Evolutionary conservation across 2,888 invertebrate species (phyloP).

Genomic region (Poecilus cupreus): DNA sequence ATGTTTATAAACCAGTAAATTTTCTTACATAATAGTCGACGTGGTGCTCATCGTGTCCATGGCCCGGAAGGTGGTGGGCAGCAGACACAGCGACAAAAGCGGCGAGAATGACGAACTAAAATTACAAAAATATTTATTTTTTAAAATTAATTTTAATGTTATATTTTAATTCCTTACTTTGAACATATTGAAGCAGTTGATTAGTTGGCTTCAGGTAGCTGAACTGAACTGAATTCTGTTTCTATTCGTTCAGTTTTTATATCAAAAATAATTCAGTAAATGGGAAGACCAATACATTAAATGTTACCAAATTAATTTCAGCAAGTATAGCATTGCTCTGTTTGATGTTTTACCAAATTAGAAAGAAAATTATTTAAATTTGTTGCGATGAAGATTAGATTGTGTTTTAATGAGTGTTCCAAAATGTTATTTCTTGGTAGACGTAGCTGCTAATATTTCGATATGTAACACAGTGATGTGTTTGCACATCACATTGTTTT

Average conservation of each 20-base stretch:
- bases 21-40: constrained; percentile 35
- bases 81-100: neutral
- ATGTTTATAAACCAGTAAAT: no score
- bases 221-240: constrained; percentile 22
- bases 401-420: neutral
- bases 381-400: neutral
- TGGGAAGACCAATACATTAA: neutral
- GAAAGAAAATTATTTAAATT: constrained; percentile 18
- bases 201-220: neutral
- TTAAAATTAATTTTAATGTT: neutral
- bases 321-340: neutral
- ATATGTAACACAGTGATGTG: neutral
- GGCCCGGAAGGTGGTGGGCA: neutral
- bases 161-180: neutral
- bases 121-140: neutral
- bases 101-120: neutral
- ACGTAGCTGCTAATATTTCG: neutral
- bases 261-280: neutral
- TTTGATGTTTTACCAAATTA: constrained; percentile 26
- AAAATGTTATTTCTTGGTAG: no score
- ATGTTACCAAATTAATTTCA: constrained; percentile 7
- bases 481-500: constrained; percentile 19
- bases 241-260: neutral
- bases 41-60: neutral
- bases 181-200: constrained; percentile 2